These are phyloP conservation scores for Erebia epiphron DNA, from an alignment of 2,888 invertebrate genomes.

Conservation along the genomic window DNA sequence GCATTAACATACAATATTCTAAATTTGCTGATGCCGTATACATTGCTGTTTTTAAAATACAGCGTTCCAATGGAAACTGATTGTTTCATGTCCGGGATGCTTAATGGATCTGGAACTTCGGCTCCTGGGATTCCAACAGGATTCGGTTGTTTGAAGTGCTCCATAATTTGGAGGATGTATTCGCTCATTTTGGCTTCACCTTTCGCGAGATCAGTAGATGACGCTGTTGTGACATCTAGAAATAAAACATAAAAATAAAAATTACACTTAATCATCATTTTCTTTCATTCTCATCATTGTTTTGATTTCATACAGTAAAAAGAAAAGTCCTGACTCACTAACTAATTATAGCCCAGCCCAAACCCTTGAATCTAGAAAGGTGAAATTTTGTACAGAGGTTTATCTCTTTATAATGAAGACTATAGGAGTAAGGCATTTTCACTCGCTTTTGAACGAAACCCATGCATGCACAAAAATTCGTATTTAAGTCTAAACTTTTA, in stretches of 20 bases:
- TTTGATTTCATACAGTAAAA: too few species aligned
- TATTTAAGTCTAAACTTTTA: too few species aligned
- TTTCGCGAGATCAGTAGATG: conserved; percentile 47
- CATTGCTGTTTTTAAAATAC: conserved; percentile 87
- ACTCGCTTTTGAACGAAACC: too few species aligned
- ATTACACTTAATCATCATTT: too few species aligned
- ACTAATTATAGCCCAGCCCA: too few species aligned
- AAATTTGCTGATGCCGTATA: conserved; percentile 91
- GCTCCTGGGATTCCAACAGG: conserved; percentile 91
- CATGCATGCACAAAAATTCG: too few species aligned
- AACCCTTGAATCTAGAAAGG: too few species aligned
- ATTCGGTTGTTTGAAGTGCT: conserved; percentile 91
- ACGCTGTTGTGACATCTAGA: conserved; percentile 42
- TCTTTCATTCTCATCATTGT: too few species aligned
- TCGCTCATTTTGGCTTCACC: conserved; percentile 88
- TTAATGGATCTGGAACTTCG: conserved; percentile 91
- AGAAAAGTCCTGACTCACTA: too few species aligned
- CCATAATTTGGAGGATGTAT: conserved; percentile 87
- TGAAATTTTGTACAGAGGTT: too few species aligned
- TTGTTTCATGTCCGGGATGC: conserved; percentile 89
- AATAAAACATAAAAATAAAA: conserved; percentile 1
- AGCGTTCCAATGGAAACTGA: conserved; percentile 86
- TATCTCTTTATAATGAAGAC: too few species aligned
- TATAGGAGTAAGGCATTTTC: too few species aligned
- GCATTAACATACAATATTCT: conserved; percentile 87